Percentiles rank a stretch among this genome's conserved stretches.
These are phyloP conservation scores for Aphelinus atriplicis DNA, from an alignment of 1,140 invertebrate genomes.

Conservation along the genomic window DNA sequence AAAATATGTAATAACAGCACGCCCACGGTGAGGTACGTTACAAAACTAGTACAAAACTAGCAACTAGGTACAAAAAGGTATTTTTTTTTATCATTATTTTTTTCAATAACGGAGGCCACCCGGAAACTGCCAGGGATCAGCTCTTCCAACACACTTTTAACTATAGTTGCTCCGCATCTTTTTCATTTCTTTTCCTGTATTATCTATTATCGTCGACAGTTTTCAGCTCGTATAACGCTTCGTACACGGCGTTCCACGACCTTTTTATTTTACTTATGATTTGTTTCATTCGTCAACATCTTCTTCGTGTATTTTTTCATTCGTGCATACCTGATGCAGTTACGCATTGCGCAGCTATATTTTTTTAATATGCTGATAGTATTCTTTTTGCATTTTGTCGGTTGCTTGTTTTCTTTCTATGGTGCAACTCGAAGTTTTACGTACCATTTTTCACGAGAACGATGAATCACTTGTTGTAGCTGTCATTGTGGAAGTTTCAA, in stretches of 20 bases:
- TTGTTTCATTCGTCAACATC: too few relatives aligned
- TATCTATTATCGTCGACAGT: conserved; percentile 10
- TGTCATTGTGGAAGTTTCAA: too few relatives aligned
- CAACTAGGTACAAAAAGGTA: conserved; percentile 66
- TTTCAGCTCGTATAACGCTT: too few relatives aligned
- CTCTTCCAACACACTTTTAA: conserved; percentile 36
- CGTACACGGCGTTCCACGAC: too few relatives aligned
- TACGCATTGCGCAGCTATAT: too few relatives aligned
- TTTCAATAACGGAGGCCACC: conserved; percentile 59
- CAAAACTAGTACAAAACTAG: conserved; percentile 68
- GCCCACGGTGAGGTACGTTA: conserved; percentile 63
- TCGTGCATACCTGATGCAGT: too few relatives aligned
- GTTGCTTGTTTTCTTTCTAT: too few relatives aligned
- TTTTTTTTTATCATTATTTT: conserved; percentile 41
- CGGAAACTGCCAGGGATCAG: conserved; percentile 59
- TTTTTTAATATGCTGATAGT: not conserved
- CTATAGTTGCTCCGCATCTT: conserved; percentile 9
- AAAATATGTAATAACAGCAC: conserved; percentile 64
- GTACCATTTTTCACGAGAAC: too few relatives aligned
- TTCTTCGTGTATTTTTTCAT: too few relatives aligned
- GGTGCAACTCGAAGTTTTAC: too few relatives aligned
- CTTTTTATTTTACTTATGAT: too few relatives aligned
- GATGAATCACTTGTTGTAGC: too few relatives aligned
- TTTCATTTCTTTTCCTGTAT: conserved; percentile 30
- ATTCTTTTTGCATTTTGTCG: conserved; percentile 8